Conservation (phyloP, 2,113 vertebrate species). For the Ia io region DNA sequence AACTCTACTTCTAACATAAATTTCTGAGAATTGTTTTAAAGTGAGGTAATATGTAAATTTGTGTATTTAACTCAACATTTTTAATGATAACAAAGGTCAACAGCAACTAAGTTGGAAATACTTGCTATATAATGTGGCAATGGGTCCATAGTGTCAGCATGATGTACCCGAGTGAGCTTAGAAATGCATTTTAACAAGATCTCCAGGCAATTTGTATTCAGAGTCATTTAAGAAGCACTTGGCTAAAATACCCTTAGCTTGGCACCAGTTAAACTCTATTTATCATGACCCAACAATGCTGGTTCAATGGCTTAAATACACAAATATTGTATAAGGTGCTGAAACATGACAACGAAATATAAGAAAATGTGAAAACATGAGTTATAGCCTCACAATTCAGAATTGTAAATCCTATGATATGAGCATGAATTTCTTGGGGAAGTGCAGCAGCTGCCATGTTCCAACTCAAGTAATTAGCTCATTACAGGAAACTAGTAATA, state of each 20-base stretch:
- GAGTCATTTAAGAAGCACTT: neutral
- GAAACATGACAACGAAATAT: neutral
- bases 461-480: neutral
- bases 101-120: neutral
- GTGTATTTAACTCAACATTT: neutral
- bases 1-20: neutral
- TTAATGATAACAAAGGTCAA: neutral
- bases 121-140: rapidly evolving
- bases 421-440: neutral
- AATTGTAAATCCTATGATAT: neutral
- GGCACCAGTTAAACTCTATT: neutral
- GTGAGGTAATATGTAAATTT: neutral
- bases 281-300: neutral
- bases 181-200: neutral
- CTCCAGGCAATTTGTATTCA: neutral
- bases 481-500: neutral
- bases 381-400: neutral
- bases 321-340: neutral
- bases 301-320: neutral
- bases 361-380: neutral
- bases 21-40: neutral
- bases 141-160: neutral
- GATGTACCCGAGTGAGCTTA: neutral
- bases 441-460: neutral
- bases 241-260: neutral